phyloP scores from a whole-genome alignment of 2,113 vertebrate species.

The Nycticebus coucang region DNA sequence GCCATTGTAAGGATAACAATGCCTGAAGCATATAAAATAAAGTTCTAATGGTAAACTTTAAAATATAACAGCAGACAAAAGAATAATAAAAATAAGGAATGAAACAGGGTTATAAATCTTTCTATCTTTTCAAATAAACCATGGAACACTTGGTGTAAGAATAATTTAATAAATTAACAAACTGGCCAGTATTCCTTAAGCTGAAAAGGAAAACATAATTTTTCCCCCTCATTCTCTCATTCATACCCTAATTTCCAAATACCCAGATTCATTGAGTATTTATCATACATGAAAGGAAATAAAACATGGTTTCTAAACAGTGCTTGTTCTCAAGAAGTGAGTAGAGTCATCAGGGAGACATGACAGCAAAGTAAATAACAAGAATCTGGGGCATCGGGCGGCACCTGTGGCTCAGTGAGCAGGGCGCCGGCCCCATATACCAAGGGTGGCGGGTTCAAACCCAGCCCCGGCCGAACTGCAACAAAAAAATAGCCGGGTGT shows the following conservation, averaged over 20 bases:
- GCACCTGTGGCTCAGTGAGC: too few relatives aligned
- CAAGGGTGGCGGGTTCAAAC: too few relatives aligned
- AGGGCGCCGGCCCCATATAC: too few relatives aligned
- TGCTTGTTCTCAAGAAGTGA: neutral
- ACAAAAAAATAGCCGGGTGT: too few relatives aligned
- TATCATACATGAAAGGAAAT: neutral
- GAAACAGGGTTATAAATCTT: slow-evolving; percentile 40
- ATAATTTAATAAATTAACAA: neutral
- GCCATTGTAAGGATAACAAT: slow-evolving; percentile 3
- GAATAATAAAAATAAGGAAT: neutral
- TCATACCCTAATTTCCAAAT: neutral
- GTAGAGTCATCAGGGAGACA: neutral
- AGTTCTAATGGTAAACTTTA: slow-evolving; percentile 10
- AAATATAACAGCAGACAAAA: slow-evolving; percentile 19
- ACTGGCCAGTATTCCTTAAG: neutral
- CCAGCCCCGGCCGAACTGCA: too few relatives aligned
- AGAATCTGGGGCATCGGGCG: neutral
- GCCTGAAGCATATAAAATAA: neutral
- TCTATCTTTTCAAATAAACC: neutral
- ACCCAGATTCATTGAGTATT: neutral
- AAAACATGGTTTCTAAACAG: neutral
- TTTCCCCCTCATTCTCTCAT: neutral
- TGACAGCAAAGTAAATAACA: neutral
- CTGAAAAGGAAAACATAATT: neutral
- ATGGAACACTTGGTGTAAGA: neutral